Evolutionary conservation across 2,797 vertebrate genomes (phyloP).

Genomic region (Chelon auratus): DNA sequence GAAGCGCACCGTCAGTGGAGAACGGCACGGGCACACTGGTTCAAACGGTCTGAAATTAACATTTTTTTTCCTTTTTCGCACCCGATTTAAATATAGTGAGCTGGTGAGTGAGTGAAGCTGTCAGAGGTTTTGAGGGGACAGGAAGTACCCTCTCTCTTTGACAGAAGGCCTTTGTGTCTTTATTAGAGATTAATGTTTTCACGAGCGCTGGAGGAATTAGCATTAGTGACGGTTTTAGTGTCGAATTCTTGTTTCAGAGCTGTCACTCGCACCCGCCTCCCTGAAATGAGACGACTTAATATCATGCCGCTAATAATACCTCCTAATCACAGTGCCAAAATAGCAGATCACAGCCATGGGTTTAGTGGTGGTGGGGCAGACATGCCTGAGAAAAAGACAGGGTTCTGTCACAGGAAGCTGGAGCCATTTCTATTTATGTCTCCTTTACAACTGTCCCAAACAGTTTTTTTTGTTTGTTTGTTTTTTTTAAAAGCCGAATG

Average conservation of each 20-base stretch:
- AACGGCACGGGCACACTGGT: conserved; percentile 7
- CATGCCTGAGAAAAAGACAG: conserved; percentile 31
- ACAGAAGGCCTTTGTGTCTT: conserved; percentile 75
- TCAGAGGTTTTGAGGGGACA: conserved; percentile 50
- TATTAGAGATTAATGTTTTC: conserved; percentile 79
- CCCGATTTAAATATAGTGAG: conserved; percentile 28
- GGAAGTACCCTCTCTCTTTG: conserved; percentile 41
- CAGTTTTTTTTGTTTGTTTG: conserved; percentile 9
- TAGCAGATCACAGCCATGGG: conserved; percentile 57
- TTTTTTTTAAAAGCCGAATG: background rate
- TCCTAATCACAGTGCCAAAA: conserved; percentile 66
- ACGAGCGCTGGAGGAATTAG: conserved; percentile 74
- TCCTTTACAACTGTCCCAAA: conserved; percentile 30
- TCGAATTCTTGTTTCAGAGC: conserved; percentile 74
- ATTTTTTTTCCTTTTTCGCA: conserved; percentile 1
- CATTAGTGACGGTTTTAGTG: conserved; percentile 80
- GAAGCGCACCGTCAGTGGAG: conserved; percentile 14
- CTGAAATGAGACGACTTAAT: conserved; percentile 75
- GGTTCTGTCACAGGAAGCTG: conserved; percentile 42
- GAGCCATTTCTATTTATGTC: conserved; percentile 42
- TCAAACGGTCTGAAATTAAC: conserved; percentile 33
- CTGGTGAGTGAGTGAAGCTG: conserved; percentile 36
- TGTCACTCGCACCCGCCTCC: conserved; percentile 71
- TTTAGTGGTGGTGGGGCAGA: conserved; percentile 42
- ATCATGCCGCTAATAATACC: conserved; percentile 68